These are phyloP conservation scores for Protosalanx chinensis DNA, from an alignment of 2,797 vertebrate species.

Conservation along the genomic window DNA sequence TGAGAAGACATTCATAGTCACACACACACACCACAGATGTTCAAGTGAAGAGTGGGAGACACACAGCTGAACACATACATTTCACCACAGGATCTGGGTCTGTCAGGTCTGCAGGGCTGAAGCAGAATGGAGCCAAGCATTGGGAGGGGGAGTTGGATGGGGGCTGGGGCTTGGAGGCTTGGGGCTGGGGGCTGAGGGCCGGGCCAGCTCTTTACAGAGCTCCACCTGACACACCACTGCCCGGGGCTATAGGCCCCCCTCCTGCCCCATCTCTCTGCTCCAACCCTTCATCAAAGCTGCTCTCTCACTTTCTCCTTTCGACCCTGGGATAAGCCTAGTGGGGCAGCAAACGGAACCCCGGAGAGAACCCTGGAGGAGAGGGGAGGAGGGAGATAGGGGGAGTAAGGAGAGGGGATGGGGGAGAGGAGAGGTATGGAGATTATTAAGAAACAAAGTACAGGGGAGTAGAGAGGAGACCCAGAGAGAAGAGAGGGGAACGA, in stretches of 20 bases:
- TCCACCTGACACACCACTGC: constrained; percentile 40
- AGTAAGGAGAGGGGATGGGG: background rate
- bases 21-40: background rate
- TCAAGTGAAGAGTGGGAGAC: background rate
- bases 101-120: constrained; percentile 30
- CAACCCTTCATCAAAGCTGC: constrained; percentile 27
- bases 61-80: background rate
- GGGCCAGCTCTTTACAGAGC: constrained; percentile 27
- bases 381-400: constrained; percentile 4
- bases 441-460: background rate
- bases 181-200: constrained; percentile 2
- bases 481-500: background rate
- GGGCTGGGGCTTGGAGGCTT: too few species aligned
- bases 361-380: background rate
- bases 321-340: background rate
- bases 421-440: background rate
- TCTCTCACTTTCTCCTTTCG: constrained; percentile 16
- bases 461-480: background rate
- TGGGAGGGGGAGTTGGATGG: constrained; percentile 8
- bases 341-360: constrained; percentile 1
- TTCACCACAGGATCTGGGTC: constrained; percentile 33
- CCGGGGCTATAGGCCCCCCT: constrained; percentile 32
- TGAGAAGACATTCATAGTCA: background rate
- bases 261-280: constrained; percentile 17
- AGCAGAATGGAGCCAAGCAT: constrained; percentile 35